phyloP scores from a whole-genome alignment of 1,140 invertebrate genomes.

The Drosophila simulans region DNA sequence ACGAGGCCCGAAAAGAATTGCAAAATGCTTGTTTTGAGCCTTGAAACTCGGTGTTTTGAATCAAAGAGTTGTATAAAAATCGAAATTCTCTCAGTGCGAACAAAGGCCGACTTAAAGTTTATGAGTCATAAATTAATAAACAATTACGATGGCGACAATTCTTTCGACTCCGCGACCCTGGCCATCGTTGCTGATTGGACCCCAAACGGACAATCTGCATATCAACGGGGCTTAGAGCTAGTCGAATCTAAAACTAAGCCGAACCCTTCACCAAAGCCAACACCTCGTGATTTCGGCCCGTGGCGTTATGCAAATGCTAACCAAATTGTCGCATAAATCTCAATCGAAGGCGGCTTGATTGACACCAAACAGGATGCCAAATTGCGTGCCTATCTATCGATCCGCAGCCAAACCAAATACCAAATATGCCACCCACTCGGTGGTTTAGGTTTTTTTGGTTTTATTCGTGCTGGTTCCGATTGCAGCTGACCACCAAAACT shows the following conservation, averaged over 20 bases:
- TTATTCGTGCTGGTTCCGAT: slow-evolving; percentile 7
- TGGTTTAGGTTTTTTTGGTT: background rate
- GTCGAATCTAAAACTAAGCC: slow-evolving; percentile 6
- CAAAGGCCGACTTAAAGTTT: slow-evolving; percentile 46
- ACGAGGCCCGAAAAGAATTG: slow-evolving; percentile 38
- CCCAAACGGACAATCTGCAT: slow-evolving; percentile 46
- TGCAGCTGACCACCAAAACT: slow-evolving; percentile 17
- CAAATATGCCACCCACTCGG: slow-evolving; percentile 50
- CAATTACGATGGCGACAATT: slow-evolving; percentile 43
- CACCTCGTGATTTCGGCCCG: slow-evolving; percentile 38
- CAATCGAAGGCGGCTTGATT: slow-evolving; percentile 58
- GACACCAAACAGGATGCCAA: slow-evolving; percentile 70
- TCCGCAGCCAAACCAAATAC: slow-evolving; percentile 5
- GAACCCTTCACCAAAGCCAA: slow-evolving; percentile 48
- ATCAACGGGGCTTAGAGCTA: slow-evolving; percentile 33
- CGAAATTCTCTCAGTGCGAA: slow-evolving; percentile 32
- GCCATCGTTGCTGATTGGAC: slow-evolving; percentile 32
- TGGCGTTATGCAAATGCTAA: slow-evolving; percentile 49
- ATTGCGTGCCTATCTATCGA: slow-evolving; percentile 55
- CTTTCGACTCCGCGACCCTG: slow-evolving; percentile 50
- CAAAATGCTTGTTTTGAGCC: slow-evolving; percentile 22
- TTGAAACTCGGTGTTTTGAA: slow-evolving; percentile 21
- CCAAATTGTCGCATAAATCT: slow-evolving; percentile 64
- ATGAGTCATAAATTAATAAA: slow-evolving; percentile 52
- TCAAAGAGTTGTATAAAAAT: slow-evolving; percentile 11